phyloP scores from a whole-genome alignment of 1,140 invertebrate genomes.

The Drosophila micromelanica region DNA sequence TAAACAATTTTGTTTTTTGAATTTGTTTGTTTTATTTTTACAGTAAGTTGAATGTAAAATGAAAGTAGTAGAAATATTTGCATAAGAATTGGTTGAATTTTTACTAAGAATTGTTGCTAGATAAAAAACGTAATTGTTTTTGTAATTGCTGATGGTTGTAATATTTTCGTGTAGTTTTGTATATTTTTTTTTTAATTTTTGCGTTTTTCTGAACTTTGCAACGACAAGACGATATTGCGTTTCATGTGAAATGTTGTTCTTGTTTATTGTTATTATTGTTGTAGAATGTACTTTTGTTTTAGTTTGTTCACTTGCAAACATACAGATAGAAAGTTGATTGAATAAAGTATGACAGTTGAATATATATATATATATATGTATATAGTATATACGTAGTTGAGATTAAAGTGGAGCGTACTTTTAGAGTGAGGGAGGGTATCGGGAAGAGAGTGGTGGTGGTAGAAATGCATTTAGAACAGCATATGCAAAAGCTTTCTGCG shows the following conservation, averaged over 20 bases:
- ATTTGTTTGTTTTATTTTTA: constrained; percentile 46
- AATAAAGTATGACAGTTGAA: constrained; percentile 59
- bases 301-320: constrained; percentile 65
- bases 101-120: constrained; percentile 51
- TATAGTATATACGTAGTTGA: constrained; percentile 8
- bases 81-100: constrained; percentile 77
- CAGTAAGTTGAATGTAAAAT: constrained; percentile 69
- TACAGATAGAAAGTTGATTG: constrained; percentile 62
- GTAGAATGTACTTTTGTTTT: constrained; percentile 37
- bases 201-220: constrained; percentile 13
- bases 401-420: constrained; percentile 20
- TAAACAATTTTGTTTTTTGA: constrained; percentile 40
- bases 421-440: constrained; percentile 8
- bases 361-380: constrained; percentile 21
- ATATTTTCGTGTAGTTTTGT: neutral
- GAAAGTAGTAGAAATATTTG: constrained; percentile 81
- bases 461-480: constrained; percentile 37
- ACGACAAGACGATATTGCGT: constrained; percentile 16
- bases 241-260: constrained; percentile 20
- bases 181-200: neutral
- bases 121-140: constrained; percentile 47
- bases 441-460: constrained; percentile 9
- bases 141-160: constrained; percentile 42
- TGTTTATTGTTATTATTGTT: constrained; percentile 19
- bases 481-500: constrained; percentile 60